Evolutionary conservation across 2,113 vertebrate species (phyloP).

Genomic region (Otolemur garnettii): DNA sequence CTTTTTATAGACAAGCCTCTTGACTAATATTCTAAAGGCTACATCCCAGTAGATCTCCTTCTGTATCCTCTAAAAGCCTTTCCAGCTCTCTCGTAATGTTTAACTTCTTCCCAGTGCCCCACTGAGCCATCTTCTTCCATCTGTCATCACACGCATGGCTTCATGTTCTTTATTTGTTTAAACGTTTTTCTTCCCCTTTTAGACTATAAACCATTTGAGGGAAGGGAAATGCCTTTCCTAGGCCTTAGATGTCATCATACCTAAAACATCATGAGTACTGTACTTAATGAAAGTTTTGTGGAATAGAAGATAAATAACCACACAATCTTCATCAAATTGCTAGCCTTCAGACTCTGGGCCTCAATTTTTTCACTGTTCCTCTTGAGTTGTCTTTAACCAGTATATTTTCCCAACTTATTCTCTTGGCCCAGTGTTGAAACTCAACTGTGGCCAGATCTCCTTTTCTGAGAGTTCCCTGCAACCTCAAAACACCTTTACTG

Average conservation of each 20-base stretch:
- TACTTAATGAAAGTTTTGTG: neutral
- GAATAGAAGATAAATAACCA: neutral
- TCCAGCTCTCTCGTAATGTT: neutral
- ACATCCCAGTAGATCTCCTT: neutral
- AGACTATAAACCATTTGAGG: neutral
- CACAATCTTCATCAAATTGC: neutral
- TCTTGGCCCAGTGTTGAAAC: neutral
- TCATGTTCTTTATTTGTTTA: neutral
- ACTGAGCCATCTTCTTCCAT: neutral
- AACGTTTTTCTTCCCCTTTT: neutral
- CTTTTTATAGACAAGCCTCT: neutral
- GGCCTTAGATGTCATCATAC: neutral
- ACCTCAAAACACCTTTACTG: neutral
- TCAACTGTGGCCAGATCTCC: neutral
- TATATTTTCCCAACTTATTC: neutral
- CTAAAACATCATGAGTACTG: neutral
- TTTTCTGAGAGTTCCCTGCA: neutral
- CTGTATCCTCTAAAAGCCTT: neutral
- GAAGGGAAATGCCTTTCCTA: neutral
- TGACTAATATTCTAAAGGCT: neutral
- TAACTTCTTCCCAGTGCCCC: neutral
- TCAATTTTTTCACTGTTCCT: neutral
- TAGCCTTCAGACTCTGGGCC: neutral
- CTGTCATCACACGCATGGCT: too few relatives aligned
- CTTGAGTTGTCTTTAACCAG: neutral